Conservation (phyloP, 2,113 vertebrate genomes). For the Chitala chitala region DNA sequence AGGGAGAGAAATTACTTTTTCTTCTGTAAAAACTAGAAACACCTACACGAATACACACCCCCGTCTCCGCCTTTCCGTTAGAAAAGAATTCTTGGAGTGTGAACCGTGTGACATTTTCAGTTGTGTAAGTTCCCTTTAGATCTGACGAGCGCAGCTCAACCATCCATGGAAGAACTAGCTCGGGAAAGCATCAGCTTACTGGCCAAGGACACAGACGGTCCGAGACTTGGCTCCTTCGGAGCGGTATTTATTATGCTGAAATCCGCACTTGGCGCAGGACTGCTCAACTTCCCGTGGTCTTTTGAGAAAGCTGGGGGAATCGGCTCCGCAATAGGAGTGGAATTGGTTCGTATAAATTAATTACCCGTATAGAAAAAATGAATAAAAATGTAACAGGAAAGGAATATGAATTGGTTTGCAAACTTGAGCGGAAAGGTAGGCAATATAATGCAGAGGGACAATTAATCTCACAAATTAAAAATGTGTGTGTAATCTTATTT, state of each 20-base stretch:
- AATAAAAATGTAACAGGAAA: not conserved
- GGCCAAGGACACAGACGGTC: conserved; percentile 45
- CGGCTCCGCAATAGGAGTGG: conserved; percentile 68
- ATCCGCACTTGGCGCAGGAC: conserved; percentile 83
- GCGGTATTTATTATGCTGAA: conserved; percentile 89
- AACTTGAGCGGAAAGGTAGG: too few relatives aligned
- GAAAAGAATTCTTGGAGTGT: not conserved
- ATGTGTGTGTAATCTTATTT: too few relatives aligned
- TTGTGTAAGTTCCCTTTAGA: too few relatives aligned
- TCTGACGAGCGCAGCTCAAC: not conserved
- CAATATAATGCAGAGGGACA: too few relatives aligned
- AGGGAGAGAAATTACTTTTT: not conserved
- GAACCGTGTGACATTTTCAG: not conserved
- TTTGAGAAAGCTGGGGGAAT: conserved; percentile 81
- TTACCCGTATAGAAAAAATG: not conserved
- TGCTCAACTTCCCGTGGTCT: conserved; percentile 93
- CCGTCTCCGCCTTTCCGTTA: conserved; percentile 5
- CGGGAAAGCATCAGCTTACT: conserved; percentile 62
- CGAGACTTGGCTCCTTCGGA: conserved; percentile 70
- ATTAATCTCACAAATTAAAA: too few relatives aligned
- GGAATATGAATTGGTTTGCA: too few relatives aligned
- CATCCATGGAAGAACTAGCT: conserved; percentile 68
- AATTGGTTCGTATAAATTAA: conserved; percentile 71
- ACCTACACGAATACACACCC: not conserved
- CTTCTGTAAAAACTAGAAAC: not conserved